A percentile compares a stretch with the other conserved stretches of the same genome.
Conservation (phyloP, 2,888 invertebrate species). For the Calameuta pallipes region DNA sequence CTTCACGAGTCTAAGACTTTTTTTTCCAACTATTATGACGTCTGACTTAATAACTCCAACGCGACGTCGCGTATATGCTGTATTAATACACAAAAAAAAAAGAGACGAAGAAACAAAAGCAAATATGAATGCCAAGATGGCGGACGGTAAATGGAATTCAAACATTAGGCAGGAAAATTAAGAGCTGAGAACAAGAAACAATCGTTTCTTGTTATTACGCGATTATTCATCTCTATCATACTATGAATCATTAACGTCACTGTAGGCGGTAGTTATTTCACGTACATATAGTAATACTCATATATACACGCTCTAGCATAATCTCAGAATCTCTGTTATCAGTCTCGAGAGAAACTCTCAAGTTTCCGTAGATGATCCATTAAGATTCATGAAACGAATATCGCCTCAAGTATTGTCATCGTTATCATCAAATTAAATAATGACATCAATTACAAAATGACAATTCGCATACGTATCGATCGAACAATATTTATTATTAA, state of each 20-base stretch:
- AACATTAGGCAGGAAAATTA: constrained; percentile 61
- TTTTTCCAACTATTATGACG: background rate
- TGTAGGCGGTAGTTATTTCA: background rate
- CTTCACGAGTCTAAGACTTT: background rate
- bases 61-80: background rate
- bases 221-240: constrained; percentile 43
- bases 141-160: constrained; percentile 55
- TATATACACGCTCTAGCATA: background rate
- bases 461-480: too few species aligned
- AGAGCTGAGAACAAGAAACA: constrained; percentile 41
- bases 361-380: background rate
- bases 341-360: background rate
- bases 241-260: constrained; percentile 50
- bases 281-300: background rate
- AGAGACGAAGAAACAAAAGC: background rate
- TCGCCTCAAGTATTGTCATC: background rate
- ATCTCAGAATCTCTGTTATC: background rate
- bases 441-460: background rate
- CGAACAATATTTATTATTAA: too few species aligned
- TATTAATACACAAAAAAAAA: background rate
- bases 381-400: background rate
- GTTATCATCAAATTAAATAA: background rate
- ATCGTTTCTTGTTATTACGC: constrained; percentile 46
- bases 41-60: background rate
- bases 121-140: background rate